Evolutionary conservation across 2,797 vertebrate species (phyloP), one percentile per base, ranked within the genome.

Genomic region (Lacerta viridis): DNA sequence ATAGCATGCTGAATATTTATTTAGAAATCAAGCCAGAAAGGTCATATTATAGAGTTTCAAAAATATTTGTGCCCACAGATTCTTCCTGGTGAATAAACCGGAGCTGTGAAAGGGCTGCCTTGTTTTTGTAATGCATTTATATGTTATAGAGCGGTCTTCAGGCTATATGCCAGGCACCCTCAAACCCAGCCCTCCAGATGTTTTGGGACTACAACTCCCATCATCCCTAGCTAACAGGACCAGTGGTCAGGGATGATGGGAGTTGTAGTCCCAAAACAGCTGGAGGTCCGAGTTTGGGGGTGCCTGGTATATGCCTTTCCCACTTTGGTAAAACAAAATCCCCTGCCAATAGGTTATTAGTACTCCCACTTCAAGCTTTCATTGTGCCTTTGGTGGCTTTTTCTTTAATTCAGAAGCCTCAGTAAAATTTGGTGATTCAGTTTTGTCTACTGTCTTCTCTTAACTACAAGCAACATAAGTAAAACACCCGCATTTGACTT

Each of bases 371-470:
- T 66, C 13, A 29, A 69, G 3, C 2, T 17, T 11, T 33, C 10
- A 61, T 66, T 39, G 8, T 39, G n/a, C 18, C 77, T 46, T 80
- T 10, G 18, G 2, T 68, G 55, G 68, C 33, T 84, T 8, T 39
- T 3, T 66, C 33, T 33, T 33, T 33, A 90, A 80, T 83, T 66
- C 25, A 74, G 11, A n/a, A 9, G 13, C 11, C 7, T 75, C 69
- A 75, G 66, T 59, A 64, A 87, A 81, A 68, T 43, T 25, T 76
- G 80, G 25, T 33, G 17, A 4, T 59, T 36, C 17, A n/a, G 15
- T 1, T 66, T 61, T 33, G 64, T 55, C 29, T 4, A 0, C 3
- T 0, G 0, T 0, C 7, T 0, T 41, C 13, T 20, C 8, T 29
- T 23, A 55, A 39, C 25, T 46, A 39, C 29, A 18, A 20, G 1